Conservation (phyloP, 2,888 invertebrate genomes). For the Teleiodes luculella region DNA sequence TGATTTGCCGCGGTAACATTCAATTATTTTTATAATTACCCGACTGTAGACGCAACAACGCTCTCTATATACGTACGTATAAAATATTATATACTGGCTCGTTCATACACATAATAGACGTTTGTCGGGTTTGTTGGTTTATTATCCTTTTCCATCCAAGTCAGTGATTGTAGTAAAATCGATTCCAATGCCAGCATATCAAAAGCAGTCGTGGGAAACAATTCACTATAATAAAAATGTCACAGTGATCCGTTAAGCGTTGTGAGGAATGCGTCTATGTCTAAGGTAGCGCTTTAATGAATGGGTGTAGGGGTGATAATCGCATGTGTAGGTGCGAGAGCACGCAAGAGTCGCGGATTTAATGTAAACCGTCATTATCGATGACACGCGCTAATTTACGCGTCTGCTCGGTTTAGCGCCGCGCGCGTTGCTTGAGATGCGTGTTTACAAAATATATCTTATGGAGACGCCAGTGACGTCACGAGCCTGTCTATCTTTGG, state of each 20-base stretch:
- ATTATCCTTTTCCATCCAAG: constrained; percentile 11
- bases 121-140: constrained; percentile 4
- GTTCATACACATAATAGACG: neutral
- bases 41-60: neutral
- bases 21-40: constrained; percentile 4
- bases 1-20: constrained; percentile 4
- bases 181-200: constrained; percentile 10
- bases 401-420: constrained; percentile 31
- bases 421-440: neutral
- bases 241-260: constrained; percentile 46
- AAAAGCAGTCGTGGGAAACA: constrained; percentile 57
- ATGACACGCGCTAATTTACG: constrained; percentile 70
- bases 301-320: constrained; percentile 30
- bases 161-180: constrained; percentile 9
- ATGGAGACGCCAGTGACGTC: too few species aligned
- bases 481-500: too few species aligned
- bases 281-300: constrained; percentile 28
- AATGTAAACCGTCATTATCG: constrained; percentile 61
- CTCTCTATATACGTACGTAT: neutral
- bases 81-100: neutral
- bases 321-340: constrained; percentile 18
- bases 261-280: constrained; percentile 40
- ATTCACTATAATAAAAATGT: constrained; percentile 64
- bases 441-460: too few species aligned
- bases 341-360: constrained; percentile 35